phyloP scores from a whole-genome alignment of 2,888 invertebrate genomes.

The Nasonia oneida region DNA sequence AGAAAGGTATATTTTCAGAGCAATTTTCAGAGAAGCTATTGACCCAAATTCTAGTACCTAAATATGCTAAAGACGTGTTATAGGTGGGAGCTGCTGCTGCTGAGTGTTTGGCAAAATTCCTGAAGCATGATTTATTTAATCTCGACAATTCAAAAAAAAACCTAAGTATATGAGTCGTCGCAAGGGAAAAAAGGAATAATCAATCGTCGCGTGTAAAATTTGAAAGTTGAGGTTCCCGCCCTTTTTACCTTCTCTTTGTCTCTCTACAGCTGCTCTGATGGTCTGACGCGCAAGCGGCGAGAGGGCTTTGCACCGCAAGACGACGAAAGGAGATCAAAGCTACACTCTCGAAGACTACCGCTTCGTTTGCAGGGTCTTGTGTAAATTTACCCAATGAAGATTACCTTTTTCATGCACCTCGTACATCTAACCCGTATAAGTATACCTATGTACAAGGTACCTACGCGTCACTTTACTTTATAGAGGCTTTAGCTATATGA shows the following conservation, averaged over 20 bases:
- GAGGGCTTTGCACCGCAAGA: neutral
- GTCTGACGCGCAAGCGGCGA: neutral
- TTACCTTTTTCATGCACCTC: constrained; percentile 35
- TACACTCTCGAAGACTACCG: neutral
- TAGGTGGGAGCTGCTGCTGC: neutral
- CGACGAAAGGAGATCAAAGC: constrained; percentile 4
- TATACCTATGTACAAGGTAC: too few species aligned
- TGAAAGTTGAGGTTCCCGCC: neutral
- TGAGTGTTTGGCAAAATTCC: constrained; percentile 58
- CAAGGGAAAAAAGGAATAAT: neutral
- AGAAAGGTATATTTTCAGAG: constrained; percentile 12
- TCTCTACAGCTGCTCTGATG: neutral
- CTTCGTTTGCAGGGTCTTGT: constrained; percentile 29
- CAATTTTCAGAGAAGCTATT: constrained; percentile 50
- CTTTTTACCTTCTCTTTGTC: neutral
- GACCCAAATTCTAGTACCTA: constrained; percentile 46
- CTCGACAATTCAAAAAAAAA: neutral
- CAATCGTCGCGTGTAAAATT: neutral
- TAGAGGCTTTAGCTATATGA: neutral
- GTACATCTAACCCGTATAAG: neutral
- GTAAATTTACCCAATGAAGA: constrained; percentile 49
- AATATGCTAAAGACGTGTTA: constrained; percentile 51
- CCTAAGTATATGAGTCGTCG: neutral
- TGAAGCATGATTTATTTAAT: constrained; percentile 19
- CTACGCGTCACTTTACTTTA: neutral